Evolutionary conservation across 2,888 invertebrate genomes (phyloP), one percentile per base, ranked within the genome.

Genomic region (Limnephilus auricula): DNA sequence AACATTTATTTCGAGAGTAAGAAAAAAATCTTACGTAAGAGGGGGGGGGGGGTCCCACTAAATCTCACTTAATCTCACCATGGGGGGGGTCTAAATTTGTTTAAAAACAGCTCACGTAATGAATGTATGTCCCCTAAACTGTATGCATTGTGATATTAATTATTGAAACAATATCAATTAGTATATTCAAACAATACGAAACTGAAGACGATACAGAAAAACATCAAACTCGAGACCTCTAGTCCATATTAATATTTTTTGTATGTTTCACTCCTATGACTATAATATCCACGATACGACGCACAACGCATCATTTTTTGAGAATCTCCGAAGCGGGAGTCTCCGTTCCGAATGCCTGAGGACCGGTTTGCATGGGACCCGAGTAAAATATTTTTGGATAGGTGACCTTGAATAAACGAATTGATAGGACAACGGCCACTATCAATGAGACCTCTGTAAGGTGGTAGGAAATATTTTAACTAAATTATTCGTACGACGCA

Each of bases 401-500:
- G 87, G 87, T 78, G 79, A 88, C 87, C 87, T 88, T 88, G 87
- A 88, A 88, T 32, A 88, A 78, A 25, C 34, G 79, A 88, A 88
- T 88, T 34, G 78, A 88, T 79, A 88, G 87, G 87, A 88, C 87
- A 88, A 88, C 87, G 87, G 87, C 78, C 87, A 12, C 34, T 88
- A 78, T 88, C 87, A 88, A 34, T 78, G 87, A 37, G 87, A 88
- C 87, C 50, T 85, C 85, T 85, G 45, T n/a, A n/a, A 37, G 45
- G 34, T 32, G 79, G 25, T 78, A 78, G 87, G 78, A 88, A 88
- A 79, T 78, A 88, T 88, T 88, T 87, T 78, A 10, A 65, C 78
- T 87, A 87, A 87, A 78, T 87, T 87, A 87, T 65, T 85, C 85
- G 30, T 40, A 30, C 85, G 85, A 13, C 85, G 45, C 40, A 85